Evolutionary conservation across 2,797 vertebrate genomes (phyloP).

Genomic region (Bradypodion pumilum): DNA sequence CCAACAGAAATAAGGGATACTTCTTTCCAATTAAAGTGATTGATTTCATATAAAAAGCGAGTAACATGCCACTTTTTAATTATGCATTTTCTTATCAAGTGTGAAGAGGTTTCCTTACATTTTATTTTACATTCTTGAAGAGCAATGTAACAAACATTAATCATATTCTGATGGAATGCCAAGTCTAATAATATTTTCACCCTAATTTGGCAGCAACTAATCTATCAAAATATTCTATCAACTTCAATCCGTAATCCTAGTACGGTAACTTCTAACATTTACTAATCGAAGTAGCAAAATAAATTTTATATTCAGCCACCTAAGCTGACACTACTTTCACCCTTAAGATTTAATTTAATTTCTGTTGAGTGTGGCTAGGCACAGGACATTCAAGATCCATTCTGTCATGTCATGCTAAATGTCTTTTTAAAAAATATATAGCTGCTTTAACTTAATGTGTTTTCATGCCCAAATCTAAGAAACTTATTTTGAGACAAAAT

Average conservation of each 20-base stretch:
- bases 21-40: slow-evolving; percentile 72
- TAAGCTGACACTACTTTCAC: slow-evolving; percentile 21
- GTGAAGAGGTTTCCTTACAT: slow-evolving; percentile 50
- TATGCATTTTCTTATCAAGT: slow-evolving; percentile 61
- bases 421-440: not conserved
- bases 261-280: slow-evolving; percentile 32
- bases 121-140: slow-evolving; percentile 62
- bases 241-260: slow-evolving; percentile 24
- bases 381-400: slow-evolving; percentile 9
- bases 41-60: slow-evolving; percentile 66
- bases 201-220: slow-evolving; percentile 43
- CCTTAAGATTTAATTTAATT: slow-evolving; percentile 11
- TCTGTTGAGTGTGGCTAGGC: not conserved
- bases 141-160: slow-evolving; percentile 58
- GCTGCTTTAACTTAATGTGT: not conserved
- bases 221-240: slow-evolving; percentile 19
- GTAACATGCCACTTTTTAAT: slow-evolving; percentile 69
- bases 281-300: slow-evolving; percentile 19
- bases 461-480: not conserved
- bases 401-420: not conserved
- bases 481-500: not conserved
- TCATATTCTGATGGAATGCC: slow-evolving; percentile 29
- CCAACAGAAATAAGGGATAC: slow-evolving; percentile 46
- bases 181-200: slow-evolving; percentile 42
- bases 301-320: slow-evolving; percentile 18